These are phyloP conservation scores for Heterotis niloticus DNA, from an alignment of 2,113 vertebrate genomes.

Conservation along the genomic window DNA sequence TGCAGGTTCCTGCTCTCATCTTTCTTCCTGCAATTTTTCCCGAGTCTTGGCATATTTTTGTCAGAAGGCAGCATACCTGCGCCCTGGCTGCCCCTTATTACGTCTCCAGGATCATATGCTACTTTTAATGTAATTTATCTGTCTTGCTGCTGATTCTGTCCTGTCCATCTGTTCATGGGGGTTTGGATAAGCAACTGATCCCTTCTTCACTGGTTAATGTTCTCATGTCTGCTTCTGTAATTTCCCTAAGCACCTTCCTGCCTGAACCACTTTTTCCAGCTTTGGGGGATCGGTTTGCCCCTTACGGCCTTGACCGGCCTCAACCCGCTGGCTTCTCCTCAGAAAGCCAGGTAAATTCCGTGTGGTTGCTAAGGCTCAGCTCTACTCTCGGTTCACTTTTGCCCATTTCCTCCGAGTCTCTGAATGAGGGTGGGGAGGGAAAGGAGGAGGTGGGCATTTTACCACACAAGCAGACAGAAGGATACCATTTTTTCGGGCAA, in stretches of 20 bases:
- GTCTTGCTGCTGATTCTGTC: constrained; percentile 34
- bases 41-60: neutral
- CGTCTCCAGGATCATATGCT: constrained; percentile 46
- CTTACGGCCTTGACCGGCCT: constrained; percentile 34
- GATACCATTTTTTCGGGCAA: constrained; percentile 50
- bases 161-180: neutral
- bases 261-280: constrained; percentile 24
- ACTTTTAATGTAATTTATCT: constrained; percentile 52
- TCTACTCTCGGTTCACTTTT: constrained; percentile 54
- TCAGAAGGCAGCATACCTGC: neutral
- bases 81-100: constrained; percentile 39
- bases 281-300: constrained; percentile 26
- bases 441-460: neutral
- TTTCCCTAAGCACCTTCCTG: constrained; percentile 9
- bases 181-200: constrained; percentile 41
- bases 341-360: constrained; percentile 51
- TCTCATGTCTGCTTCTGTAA: constrained; percentile 47
- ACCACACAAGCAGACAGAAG: constrained; percentile 35
- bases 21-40: neutral
- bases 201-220: constrained; percentile 55
- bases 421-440: neutral
- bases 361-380: constrained; percentile 57
- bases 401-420: constrained; percentile 44
- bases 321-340: neutral
- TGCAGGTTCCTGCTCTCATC: neutral